Base-by-base conservation (phyloP, 2,797 vertebrate species). In the Helicolenus hilgendorfi region DNA sequence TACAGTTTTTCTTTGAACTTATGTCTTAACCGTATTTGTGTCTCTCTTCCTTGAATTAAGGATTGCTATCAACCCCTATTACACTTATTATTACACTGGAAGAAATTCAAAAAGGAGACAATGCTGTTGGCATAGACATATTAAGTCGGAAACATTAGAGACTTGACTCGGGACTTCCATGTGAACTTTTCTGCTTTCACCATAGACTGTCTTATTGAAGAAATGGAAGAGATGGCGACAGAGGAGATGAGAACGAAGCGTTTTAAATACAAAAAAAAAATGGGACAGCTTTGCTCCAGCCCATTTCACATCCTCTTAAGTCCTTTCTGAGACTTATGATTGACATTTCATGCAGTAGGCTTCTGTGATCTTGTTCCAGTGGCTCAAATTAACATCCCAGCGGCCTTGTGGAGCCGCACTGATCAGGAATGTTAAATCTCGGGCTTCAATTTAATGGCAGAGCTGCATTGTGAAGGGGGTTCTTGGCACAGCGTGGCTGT, bases 341-440 rank as follows among this genome's bases (percentile, higher is more conserved):
- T 88, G 92, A 92, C 71, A 76, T 68, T 36, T 72, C 83, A 79
- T 65, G 22, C 45, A 71, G 65, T 24, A 36, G 53, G 18, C 55
- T 74, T 73, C 62, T 77, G 41, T 90, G 85, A 90, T 87, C 77
- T 49, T 76, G 71, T 77, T 88, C 82, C 80, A 81, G 69, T 63
- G 13, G 71, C 84, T 91, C 70, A 89, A 79, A 86, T 89, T 73
- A 90, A 85, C 75, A 73, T 72, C 73, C 77, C 74, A 29, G 45
- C 26, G 13, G 83, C 49, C 78, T 69, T 13, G 65, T 56, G 58
- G 38, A 88, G 77, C 49, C 6, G 11, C 69, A 92, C 77, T 79
- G 70, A 90, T 92, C 79, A 82, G 71, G 82, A 91, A 70, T 89
- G 82, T 90, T 85, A 80, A 91, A 87, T 82, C 77, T 71, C n/a